These are phyloP conservation scores for Cephus pygmeus DNA, from an alignment of 2,888 invertebrate genomes.

Conservation along the genomic window DNA sequence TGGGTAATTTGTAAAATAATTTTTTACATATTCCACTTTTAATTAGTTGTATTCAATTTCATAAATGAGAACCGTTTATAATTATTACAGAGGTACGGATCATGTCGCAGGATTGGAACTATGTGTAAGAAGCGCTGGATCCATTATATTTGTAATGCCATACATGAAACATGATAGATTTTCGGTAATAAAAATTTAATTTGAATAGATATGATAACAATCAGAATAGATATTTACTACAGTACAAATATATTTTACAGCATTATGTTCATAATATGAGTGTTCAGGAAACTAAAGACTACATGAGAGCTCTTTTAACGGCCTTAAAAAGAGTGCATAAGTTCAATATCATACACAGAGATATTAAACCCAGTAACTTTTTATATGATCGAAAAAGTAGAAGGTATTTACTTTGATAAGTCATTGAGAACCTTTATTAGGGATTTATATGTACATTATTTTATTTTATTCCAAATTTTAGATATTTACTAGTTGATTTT, in stretches of 20 bases:
- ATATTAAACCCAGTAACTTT: constrained; percentile 93
- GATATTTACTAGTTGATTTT: constrained; percentile 88
- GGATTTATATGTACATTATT: constrained; percentile 8
- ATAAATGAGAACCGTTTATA: constrained; percentile 15
- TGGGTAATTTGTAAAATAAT: constrained; percentile 69
- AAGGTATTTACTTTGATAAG: constrained; percentile 64
- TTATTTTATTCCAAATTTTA: constrained; percentile 47
- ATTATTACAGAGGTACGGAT: constrained; percentile 76
- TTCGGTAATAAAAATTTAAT: constrained; percentile 73
- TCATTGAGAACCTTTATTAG: background rate
- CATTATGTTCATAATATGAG: constrained; percentile 81
- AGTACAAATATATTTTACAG: constrained; percentile 64
- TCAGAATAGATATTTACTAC: too few species aligned
- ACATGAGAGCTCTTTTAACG: constrained; percentile 83
- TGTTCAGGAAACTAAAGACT: constrained; percentile 76
- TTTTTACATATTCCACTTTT: background rate
- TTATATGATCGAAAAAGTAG: constrained; percentile 80
- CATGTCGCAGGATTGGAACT: constrained; percentile 85
- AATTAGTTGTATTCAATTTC: background rate
- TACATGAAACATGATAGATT: constrained; percentile 86
- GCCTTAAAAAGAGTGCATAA: constrained; percentile 85
- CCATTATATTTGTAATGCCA: constrained; percentile 90
- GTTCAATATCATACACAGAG: constrained; percentile 87
- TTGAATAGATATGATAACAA: background rate
- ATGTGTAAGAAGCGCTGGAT: constrained; percentile 81